These are phyloP conservation scores for Oenanthe oenanthe DNA, from an alignment of 2,113 vertebrate genomes.

Conservation along the genomic window DNA sequence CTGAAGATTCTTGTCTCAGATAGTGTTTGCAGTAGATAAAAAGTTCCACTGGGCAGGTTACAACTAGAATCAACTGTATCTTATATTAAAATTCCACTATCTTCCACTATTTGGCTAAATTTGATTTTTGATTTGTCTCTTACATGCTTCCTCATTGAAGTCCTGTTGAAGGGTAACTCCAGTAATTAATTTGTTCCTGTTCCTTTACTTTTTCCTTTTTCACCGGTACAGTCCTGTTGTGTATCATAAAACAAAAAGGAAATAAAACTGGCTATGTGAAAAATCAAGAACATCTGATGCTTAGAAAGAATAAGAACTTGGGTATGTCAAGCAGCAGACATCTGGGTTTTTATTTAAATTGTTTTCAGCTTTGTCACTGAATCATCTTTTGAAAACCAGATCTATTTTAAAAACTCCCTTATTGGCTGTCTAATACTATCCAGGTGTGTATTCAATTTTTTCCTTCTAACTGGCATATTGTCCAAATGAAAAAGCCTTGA, in stretches of 20 bases:
- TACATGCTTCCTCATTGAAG: not conserved
- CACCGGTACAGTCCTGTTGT: not conserved
- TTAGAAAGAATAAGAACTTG: not conserved
- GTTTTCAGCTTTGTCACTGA: not conserved
- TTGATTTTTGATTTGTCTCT: not conserved
- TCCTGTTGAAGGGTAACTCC: not conserved
- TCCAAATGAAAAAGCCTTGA: not conserved
- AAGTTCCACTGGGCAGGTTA: not conserved
- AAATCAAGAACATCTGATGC: constrained; percentile 41
- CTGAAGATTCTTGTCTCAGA: not conserved
- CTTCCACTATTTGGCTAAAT: not conserved
- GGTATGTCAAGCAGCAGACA: not conserved
- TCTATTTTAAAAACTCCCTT: not conserved
- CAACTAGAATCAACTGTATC: not conserved
- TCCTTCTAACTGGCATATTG: not conserved
- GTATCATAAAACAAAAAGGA: not conserved
- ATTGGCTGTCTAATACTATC: not conserved
- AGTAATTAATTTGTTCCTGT: not conserved
- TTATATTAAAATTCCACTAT: not conserved
- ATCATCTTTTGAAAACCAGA: not conserved
- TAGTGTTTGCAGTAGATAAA: not conserved
- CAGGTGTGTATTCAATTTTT: constrained; percentile 2
- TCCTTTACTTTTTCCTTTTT: not conserved
- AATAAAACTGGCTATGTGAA: not conserved
- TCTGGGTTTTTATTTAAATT: constrained; percentile 14